Conservation (phyloP, 2,797 vertebrate genomes). For the Peromyscus attwateri region DNA sequence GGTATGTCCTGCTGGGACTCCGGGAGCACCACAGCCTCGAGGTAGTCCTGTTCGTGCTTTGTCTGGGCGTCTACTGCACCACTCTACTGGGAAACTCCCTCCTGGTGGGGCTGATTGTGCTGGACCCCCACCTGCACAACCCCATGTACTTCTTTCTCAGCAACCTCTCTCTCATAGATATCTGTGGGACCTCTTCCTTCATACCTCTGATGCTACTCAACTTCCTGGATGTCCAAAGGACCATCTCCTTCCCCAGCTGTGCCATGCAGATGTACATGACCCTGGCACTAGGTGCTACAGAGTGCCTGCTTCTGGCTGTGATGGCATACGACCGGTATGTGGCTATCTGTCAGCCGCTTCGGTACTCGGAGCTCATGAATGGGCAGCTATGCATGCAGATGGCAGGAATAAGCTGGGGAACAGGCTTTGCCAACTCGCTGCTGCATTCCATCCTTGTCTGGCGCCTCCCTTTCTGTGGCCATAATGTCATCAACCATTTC, state of each 20-base stretch:
- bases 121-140: constrained; percentile 53
- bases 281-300: neutral
- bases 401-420: constrained; percentile 56
- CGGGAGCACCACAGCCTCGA: neutral
- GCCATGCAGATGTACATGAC: constrained; percentile 75
- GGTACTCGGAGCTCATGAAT: constrained; percentile 68
- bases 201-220: constrained; percentile 71
- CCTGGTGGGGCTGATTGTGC: constrained; percentile 51
- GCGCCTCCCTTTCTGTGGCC: constrained; percentile 75
- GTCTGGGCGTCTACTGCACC: constrained; percentile 42
- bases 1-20: constrained; percentile 71
- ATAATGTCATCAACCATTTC: constrained; percentile 75
- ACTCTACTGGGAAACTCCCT: constrained; percentile 71
- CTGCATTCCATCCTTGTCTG: constrained; percentile 65
- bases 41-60: constrained; percentile 64
- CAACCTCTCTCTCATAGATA: constrained; percentile 77
- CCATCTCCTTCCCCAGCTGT: constrained; percentile 75
- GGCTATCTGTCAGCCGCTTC: constrained; percentile 71
- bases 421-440: constrained; percentile 60
- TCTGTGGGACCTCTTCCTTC: constrained; percentile 70
- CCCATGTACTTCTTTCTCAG: constrained; percentile 83
- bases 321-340: constrained; percentile 67
- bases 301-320: constrained; percentile 74
- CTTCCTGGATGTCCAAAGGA: constrained; percentile 42
- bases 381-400: fast-evolving